Evolutionary conservation across 2,113 vertebrate species (phyloP), one percentile per base, ranked within the genome.

Genomic region (Archocentrus centrarchus): DNA sequence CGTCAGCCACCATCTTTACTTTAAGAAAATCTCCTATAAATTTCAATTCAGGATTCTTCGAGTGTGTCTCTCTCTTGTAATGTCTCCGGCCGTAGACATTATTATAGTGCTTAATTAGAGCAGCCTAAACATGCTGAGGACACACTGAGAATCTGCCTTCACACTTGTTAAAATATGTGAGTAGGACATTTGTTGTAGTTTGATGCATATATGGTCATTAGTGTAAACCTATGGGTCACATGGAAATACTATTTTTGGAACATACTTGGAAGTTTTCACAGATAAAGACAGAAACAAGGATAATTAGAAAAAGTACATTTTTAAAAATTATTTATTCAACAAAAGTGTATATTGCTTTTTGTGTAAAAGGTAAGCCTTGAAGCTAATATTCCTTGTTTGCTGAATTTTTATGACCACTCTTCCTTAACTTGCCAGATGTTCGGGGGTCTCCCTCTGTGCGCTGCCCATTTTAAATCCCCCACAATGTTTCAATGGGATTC

Each of bases 401-500:
- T 3, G 66, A 2, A 53, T 20, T 70, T 70, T 14, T 70, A 53
- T 73, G 27, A 53, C 44, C 66, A 32, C 11, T 73, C 66, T 11
- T 73, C 44, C 44, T 53, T 8, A 73, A 53, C 27, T 73, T 53
- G 66, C 44, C 53, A 73, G 6, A 73, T 73, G 17, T 53, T 53
- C 32, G 66, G 44, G 27, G 0, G 0, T 20, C 53, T 73, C 53
- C 44, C 66, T 73, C 27, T 73, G 50, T 8, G 3, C 44, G 53
- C 47, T 32, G 44, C 66, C 44, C 44, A 32, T 53, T 53, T 5
- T 73, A 73, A 32, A 53, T 32, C 66, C 66, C 17, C 27, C 66
- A 32, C 44, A 73, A 73, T 73, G 27, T 73, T 32, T 73, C 44
- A 73, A 53, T 73, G 44, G 44, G 44, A 73, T 14, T 73, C 66